Conservation (phyloP, 2,113 vertebrate species). For the Pica pica region DNA sequence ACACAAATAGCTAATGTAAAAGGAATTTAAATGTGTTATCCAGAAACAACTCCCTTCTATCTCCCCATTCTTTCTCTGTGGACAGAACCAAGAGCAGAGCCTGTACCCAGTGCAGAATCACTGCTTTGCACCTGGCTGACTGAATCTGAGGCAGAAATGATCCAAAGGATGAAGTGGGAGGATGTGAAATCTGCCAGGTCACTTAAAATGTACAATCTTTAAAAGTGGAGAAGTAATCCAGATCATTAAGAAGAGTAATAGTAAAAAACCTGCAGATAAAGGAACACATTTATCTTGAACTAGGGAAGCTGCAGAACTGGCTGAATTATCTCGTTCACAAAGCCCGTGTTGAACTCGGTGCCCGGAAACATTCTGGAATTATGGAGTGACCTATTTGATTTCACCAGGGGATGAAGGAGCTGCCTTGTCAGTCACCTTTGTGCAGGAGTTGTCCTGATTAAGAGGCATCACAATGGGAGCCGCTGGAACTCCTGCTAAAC, state of each 20-base stretch:
- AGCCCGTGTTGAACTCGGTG: background rate
- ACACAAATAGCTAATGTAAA: slow-evolving; percentile 6
- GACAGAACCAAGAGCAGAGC: background rate
- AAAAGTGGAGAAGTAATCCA: background rate
- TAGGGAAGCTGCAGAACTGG: background rate
- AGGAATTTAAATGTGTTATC: slow-evolving; percentile 18
- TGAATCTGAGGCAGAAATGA: background rate
- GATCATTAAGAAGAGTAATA: background rate
- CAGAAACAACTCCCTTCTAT: background rate
- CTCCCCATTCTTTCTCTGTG: background rate
- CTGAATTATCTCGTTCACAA: background rate
- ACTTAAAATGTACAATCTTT: background rate
- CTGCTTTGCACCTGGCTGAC: background rate
- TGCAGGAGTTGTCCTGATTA: background rate
- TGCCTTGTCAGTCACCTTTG: background rate
- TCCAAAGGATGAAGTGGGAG: background rate
- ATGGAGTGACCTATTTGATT: background rate
- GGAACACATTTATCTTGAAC: background rate
- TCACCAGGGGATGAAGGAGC: background rate
- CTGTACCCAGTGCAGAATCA: background rate
- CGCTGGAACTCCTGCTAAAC: background rate
- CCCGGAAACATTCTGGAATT: background rate
- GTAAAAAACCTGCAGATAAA: background rate
- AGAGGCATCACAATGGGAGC: background rate
- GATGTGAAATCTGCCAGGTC: background rate